These are phyloP conservation scores for Syrphus vitripennis DNA, from an alignment of 2,888 invertebrate genomes.

Conservation along the genomic window DNA sequence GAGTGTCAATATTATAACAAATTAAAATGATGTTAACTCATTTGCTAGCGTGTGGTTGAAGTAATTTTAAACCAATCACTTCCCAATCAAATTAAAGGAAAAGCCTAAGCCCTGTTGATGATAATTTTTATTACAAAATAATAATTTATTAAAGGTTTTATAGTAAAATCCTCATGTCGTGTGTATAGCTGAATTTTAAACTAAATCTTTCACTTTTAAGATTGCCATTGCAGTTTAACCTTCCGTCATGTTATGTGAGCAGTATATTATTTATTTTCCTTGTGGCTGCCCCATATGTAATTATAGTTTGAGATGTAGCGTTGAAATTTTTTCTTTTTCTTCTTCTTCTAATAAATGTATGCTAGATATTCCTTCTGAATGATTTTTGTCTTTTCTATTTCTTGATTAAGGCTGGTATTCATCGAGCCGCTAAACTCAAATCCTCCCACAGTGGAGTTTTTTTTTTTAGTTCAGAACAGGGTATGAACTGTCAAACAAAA, in stretches of 20 bases:
- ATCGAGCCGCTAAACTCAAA: no score
- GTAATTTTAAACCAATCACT: not conserved
- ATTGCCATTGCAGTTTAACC: not conserved
- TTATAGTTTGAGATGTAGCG: not conserved
- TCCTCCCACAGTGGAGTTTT: no score
- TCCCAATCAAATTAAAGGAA: not conserved
- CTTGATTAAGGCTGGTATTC: no score
- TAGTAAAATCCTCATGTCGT: not conserved
- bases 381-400: no score
- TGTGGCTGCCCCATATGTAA: not conserved
- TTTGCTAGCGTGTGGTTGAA: not conserved
- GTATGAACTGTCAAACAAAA: no score
- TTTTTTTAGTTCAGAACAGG: no score
- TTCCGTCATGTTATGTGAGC: slow-evolving; percentile 47
- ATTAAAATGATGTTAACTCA: not conserved
- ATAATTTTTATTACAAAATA: slow-evolving; percentile 16
- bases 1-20: not conserved
- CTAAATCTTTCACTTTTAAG: not conserved
- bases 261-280: slow-evolving; percentile 18
- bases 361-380: no score
- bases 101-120: not conserved
- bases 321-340: no score
- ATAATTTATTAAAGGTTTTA: not conserved
- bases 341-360: no score
- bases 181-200: not conserved